Percentiles rank a stretch among this genome's conserved stretches.
phyloP scores from a whole-genome alignment of 2,888 invertebrate species.

The Zygogramma bicolorata region DNA sequence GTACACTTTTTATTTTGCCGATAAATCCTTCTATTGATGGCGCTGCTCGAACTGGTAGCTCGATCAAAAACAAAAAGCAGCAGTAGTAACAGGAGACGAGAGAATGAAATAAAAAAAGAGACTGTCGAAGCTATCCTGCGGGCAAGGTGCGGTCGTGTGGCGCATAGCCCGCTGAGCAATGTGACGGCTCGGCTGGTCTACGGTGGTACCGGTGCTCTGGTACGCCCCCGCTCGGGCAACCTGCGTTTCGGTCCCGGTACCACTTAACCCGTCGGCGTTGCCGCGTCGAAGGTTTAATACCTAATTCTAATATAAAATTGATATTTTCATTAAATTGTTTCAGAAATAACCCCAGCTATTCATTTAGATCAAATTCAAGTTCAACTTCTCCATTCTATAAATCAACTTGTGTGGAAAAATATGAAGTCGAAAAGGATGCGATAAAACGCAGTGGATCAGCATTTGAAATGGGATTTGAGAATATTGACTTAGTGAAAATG shows the following conservation, averaged over 20 bases:
- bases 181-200: slow-evolving; percentile 51
- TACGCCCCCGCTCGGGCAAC: slow-evolving; percentile 55
- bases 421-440: too few relatives aligned
- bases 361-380: too few relatives aligned
- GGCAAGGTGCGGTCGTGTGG: slow-evolving; percentile 52
- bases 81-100: not conserved
- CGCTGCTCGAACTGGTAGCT: not conserved
- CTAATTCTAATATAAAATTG: not conserved
- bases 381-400: too few relatives aligned
- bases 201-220: slow-evolving; percentile 46
- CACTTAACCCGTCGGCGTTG: slow-evolving; percentile 2
- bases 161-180: slow-evolving; percentile 54
- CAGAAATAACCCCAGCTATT: too few relatives aligned
- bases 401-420: too few relatives aligned
- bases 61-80: not conserved
- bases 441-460: too few relatives aligned
- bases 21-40: not conserved
- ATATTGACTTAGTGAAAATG: too few relatives aligned
- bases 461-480: too few relatives aligned
- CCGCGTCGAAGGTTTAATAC: not conserved
- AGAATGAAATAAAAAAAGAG: not conserved
- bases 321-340: too few relatives aligned
- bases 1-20: not conserved
- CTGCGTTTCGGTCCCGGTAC: slow-evolving; percentile 51
- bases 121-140: slow-evolving; percentile 35